Percentiles rank a stretch among this genome's conserved stretches.
Conservation (phyloP, 2,888 invertebrate species). For the Tinea pellionella region DNA sequence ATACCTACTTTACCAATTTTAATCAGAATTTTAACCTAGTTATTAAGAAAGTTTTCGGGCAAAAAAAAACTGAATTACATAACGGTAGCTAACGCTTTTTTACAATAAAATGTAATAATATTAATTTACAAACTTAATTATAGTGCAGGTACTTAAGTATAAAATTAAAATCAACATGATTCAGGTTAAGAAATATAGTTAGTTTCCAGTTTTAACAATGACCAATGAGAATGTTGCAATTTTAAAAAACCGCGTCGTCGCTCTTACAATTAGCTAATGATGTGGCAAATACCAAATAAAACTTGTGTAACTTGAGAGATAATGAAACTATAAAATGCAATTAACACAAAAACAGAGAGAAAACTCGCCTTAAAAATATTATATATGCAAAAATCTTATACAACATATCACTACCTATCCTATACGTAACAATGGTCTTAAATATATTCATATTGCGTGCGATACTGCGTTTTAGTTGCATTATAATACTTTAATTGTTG, state of each 20-base stretch:
- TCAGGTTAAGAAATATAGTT: too few species aligned
- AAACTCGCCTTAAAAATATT: background rate
- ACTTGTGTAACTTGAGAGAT: background rate
- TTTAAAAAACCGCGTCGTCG: conserved; percentile 2
- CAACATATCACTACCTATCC: background rate
- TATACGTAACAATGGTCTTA: background rate
- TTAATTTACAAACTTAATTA: too few species aligned
- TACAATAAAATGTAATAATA: too few species aligned
- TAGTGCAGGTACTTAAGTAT: too few species aligned
- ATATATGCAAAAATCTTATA: too few species aligned
- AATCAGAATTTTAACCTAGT: too few species aligned
- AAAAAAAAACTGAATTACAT: too few species aligned
- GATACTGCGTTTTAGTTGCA: background rate
- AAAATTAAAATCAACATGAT: too few species aligned
- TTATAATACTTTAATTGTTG: too few species aligned
- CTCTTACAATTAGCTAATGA: background rate
- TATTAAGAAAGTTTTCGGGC: too few species aligned
- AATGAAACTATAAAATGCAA: background rate
- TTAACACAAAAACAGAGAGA: background rate
- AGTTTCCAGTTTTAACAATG: background rate
- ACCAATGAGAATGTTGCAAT: background rate
- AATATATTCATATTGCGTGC: background rate
- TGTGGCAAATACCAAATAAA: conserved; percentile 1
- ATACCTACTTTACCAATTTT: too few species aligned
- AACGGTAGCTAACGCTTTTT: too few species aligned